These are phyloP conservation scores for Dichetophora obliterata DNA, from an alignment of 2,888 invertebrate genomes.

Conservation along the genomic window DNA sequence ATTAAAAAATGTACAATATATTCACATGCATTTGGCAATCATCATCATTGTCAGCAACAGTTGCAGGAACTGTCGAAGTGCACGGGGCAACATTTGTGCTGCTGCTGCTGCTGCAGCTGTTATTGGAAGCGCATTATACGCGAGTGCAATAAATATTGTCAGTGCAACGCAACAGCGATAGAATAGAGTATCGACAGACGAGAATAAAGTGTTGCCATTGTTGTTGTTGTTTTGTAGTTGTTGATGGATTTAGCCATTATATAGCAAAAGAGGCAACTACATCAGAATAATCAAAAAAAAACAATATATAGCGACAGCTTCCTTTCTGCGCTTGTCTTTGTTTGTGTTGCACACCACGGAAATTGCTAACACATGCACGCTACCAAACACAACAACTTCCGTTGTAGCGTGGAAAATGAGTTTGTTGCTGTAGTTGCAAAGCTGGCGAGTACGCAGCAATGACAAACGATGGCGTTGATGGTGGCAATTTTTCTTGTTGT, in stretches of 20 bases:
- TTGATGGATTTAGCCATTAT: slow-evolving; percentile 27
- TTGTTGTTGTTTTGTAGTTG: background rate
- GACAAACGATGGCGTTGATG: background rate
- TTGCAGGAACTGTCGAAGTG: background rate
- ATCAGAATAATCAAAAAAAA: background rate
- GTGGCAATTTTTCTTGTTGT: slow-evolving; percentile 8
- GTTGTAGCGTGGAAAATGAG: slow-evolving; percentile 22
- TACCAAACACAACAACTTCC: slow-evolving; percentile 14
- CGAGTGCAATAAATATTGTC: slow-evolving; percentile 22
- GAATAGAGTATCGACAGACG: background rate
- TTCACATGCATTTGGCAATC: slow-evolving; percentile 6
- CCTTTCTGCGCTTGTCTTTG: background rate
- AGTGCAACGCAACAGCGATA: background rate
- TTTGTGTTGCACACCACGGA: slow-evolving; percentile 11
- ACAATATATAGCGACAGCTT: background rate
- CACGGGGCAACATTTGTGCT: background rate
- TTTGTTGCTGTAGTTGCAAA: background rate
- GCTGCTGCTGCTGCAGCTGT: too few species aligned
- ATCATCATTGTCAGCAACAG: slow-evolving; percentile 19
- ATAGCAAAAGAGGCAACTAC: background rate
- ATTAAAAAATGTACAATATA: slow-evolving; percentile 32
- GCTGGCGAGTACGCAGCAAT: background rate
- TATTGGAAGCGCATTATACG: background rate
- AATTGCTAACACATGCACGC: slow-evolving; percentile 24
- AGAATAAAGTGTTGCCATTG: background rate